Percentiles rank a stretch among this genome's conserved stretches.
Conservation (phyloP, 2,888 invertebrate genomes). For the Brassicogethes aeneus region DNA sequence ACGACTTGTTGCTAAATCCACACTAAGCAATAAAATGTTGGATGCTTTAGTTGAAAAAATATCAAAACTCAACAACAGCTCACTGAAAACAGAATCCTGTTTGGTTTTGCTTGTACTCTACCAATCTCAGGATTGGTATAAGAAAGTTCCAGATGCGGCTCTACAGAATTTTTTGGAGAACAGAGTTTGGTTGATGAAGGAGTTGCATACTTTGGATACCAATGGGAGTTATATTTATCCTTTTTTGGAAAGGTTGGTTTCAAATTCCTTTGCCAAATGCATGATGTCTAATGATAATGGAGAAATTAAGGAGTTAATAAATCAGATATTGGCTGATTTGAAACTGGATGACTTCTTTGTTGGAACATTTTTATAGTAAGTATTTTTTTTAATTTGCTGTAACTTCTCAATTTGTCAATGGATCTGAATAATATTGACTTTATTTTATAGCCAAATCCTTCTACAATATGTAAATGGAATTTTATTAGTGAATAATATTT, state of each 20-base stretch:
- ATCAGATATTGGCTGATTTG: constrained; percentile 38
- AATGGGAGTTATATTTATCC: constrained; percentile 48
- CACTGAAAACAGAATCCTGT: constrained; percentile 54
- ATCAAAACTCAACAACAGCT: constrained; percentile 41
- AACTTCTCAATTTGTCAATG: constrained; percentile 6
- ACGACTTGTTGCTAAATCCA: constrained; percentile 56
- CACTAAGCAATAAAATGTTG: constrained; percentile 48
- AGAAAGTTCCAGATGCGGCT: constrained; percentile 44
- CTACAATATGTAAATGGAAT: too few relatives aligned
- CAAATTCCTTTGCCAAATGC: constrained; percentile 19
- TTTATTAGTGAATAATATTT: too few relatives aligned
- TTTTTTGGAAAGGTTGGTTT: constrained; percentile 50
- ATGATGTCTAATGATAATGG: neutral
- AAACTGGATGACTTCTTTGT: constrained; percentile 49
- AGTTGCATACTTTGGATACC: constrained; percentile 47
- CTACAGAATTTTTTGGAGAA: constrained; percentile 42
- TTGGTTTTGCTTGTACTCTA: constrained; percentile 61
- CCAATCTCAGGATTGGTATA: constrained; percentile 48
- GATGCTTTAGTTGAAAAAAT: constrained; percentile 53
- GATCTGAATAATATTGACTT: too few relatives aligned
- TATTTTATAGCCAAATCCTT: too few relatives aligned
- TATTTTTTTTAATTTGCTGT: constrained; percentile 13
- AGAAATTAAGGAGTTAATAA: constrained; percentile 47
- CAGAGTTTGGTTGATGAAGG: constrained; percentile 41
- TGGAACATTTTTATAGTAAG: constrained; percentile 50